Percentiles rank a stretch among this genome's conserved stretches.
phyloP scores from a whole-genome alignment of 2,113 vertebrate genomes.

The Lucifuga dentata region DNA sequence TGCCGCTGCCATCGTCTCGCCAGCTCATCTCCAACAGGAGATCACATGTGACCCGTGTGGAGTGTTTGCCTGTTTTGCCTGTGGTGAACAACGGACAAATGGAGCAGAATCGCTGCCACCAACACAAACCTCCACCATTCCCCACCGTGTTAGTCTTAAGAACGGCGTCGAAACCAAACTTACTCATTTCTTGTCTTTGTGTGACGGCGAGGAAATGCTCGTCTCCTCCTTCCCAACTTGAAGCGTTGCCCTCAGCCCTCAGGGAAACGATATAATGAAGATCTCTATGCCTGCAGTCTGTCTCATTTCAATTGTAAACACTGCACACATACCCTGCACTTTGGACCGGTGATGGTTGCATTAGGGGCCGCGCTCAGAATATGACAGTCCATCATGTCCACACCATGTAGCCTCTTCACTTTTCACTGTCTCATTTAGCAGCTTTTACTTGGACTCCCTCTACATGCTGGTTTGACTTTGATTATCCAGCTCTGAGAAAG shows the following conservation, averaged over 20 bases:
- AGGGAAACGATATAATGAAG: slow-evolving; percentile 82
- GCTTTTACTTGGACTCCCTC: neutral
- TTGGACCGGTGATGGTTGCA: slow-evolving; percentile 81
- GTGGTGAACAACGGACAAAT: slow-evolving; percentile 74
- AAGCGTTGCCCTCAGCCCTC: slow-evolving; percentile 70
- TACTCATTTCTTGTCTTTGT: slow-evolving; percentile 58
- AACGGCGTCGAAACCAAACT: slow-evolving; percentile 65
- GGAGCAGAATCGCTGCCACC: slow-evolving; percentile 64
- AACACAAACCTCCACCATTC: slow-evolving; percentile 44
- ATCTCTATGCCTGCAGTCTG: slow-evolving; percentile 75
- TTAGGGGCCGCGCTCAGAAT: slow-evolving; percentile 74
- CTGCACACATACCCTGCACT: slow-evolving; percentile 73
- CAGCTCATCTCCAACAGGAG: slow-evolving; percentile 65
- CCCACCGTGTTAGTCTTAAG: slow-evolving; percentile 40
- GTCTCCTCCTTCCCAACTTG: slow-evolving; percentile 61
- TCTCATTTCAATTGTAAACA: slow-evolving; percentile 85
- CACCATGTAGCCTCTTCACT: slow-evolving; percentile 38
- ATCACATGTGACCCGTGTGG: slow-evolving; percentile 78
- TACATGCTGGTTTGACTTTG: neutral
- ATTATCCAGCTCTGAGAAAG: neutral
- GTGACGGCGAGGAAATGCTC: slow-evolving; percentile 53
- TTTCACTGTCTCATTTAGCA: slow-evolving; percentile 25
- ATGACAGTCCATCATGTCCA: slow-evolving; percentile 78
- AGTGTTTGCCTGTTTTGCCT: slow-evolving; percentile 72
- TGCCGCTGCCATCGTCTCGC: slow-evolving; percentile 73